Evolutionary conservation across 2,888 invertebrate species (phyloP).

Genomic region (Oxycera nigricornis): DNA sequence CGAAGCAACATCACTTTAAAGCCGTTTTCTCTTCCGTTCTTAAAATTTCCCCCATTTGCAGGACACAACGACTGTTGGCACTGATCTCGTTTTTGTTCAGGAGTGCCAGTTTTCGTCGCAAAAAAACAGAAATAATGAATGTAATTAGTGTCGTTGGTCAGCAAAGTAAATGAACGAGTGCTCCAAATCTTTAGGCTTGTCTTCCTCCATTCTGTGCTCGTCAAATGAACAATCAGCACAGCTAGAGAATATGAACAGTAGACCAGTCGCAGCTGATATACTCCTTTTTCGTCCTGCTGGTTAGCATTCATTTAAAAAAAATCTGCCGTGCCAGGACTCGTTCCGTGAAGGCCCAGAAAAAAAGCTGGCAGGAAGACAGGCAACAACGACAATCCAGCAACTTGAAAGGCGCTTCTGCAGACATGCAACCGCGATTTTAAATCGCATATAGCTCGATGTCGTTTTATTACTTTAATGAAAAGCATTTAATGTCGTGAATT

Average conservation of each 20-base stretch:
- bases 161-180: not conserved
- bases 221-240: not conserved
- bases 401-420: not conserved
- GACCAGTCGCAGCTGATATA: not conserved
- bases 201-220: not conserved
- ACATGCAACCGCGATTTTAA: not conserved
- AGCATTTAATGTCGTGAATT: not conserved
- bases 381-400: not conserved
- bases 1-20: too few relatives aligned
- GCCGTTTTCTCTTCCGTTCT: too few relatives aligned
- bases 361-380: not conserved
- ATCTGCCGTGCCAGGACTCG: not conserved
- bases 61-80: too few relatives aligned
- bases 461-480: not conserved
- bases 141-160: not conserved
- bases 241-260: not conserved
- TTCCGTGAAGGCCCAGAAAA: not conserved
- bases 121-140: not conserved
- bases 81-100: too few relatives aligned
- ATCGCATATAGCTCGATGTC: not conserved
- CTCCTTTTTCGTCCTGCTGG: not conserved
- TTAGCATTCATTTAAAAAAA: not conserved
- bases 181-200: not conserved
- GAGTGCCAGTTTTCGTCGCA: too few relatives aligned
- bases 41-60: too few relatives aligned